phyloP scores from a whole-genome alignment of 2,888 invertebrate species.

The Alloscopus bannaensis region DNA sequence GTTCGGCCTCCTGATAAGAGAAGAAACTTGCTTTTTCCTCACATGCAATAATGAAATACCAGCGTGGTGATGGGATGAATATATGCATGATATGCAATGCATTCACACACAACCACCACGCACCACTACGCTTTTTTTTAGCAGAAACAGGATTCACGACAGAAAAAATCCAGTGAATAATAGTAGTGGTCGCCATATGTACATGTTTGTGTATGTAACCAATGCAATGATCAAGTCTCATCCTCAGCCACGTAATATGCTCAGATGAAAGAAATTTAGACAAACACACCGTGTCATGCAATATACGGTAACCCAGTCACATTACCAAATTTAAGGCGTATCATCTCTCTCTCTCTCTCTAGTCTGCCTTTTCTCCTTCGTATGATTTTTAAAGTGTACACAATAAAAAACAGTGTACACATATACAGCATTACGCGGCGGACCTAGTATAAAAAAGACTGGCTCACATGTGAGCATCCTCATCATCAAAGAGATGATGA shows the following conservation, averaged over 20 bases:
- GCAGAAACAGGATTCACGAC: neutral
- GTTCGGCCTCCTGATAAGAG: conserved; percentile 31
- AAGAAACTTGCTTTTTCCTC: conserved; percentile 5
- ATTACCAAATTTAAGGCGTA: neutral
- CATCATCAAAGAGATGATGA: conserved; percentile 7
- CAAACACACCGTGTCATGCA: neutral
- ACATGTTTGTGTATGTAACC: neutral
- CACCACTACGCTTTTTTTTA: neutral
- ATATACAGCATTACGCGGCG: neutral
- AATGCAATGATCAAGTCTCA: neutral
- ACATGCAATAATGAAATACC: conserved; percentile 28
- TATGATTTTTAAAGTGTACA: neutral
- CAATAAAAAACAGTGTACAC: neutral
- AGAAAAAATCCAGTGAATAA: neutral
- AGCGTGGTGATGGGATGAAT: conserved; percentile 9
- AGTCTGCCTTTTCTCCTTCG: conserved; percentile 8
- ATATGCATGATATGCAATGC: neutral
- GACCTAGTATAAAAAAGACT: neutral
- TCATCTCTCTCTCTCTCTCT: conserved; percentile 19
- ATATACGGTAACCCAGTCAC: neutral
- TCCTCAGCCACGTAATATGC: neutral
- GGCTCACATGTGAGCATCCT: conserved; percentile 9
- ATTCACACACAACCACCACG: neutral
- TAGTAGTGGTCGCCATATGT: conserved; percentile 16
- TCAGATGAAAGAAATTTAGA: neutral